Conservation (phyloP, 2,797 vertebrate genomes). For the Acomys russatus region DNA sequence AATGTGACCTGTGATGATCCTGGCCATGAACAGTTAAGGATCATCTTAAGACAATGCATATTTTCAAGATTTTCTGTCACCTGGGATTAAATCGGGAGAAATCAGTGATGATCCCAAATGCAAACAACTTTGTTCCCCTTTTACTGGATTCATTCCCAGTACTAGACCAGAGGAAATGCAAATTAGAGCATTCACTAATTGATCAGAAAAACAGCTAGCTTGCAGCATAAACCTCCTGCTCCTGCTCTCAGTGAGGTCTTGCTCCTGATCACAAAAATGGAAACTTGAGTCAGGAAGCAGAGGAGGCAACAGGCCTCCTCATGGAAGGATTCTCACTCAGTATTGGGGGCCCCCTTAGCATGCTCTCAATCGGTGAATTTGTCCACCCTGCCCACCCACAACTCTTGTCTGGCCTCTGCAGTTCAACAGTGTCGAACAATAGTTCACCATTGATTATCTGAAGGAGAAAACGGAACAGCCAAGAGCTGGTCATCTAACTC, state of each 20-base stretch:
- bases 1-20: constrained; percentile 26
- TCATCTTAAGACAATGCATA: constrained; percentile 19
- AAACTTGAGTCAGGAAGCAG: constrained; percentile 60
- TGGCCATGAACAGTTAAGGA: constrained; percentile 48
- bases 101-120: constrained; percentile 61
- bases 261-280: constrained; percentile 74
- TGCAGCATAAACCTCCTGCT: constrained; percentile 65
- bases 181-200: constrained; percentile 69
- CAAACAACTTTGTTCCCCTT: constrained; percentile 66
- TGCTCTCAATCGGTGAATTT: constrained; percentile 47
- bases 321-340: constrained; percentile 24
- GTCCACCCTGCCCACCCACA: background rate
- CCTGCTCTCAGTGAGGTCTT: background rate
- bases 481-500: background rate
- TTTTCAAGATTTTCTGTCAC: constrained; percentile 72
- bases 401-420: background rate
- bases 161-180: constrained; percentile 66
- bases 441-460: background rate
- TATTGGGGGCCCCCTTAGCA: background rate
- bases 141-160: constrained; percentile 64
- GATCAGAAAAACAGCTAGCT: constrained; percentile 74
- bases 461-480: background rate
- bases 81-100: constrained; percentile 71
- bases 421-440: too few relatives aligned
- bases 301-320: constrained; percentile 47